Base-by-base conservation (phyloP, 1,140 invertebrate genomes). In the Pantala flavescens region DNA sequence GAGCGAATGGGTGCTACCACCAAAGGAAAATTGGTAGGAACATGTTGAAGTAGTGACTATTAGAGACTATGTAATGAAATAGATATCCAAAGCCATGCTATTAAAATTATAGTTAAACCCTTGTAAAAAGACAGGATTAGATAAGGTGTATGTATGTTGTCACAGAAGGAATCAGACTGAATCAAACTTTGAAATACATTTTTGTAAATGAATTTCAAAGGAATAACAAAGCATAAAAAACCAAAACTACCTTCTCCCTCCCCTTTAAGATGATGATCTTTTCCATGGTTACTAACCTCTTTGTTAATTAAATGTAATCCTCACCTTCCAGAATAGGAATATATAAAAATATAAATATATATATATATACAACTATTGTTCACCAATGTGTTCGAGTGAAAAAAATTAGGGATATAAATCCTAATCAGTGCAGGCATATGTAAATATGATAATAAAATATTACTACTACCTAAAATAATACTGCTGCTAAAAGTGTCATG, bases 391-490 rank as follows among this genome's bases (percentile, higher is more conserved):
- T 63, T 63, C 49, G 49, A 63, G 49, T 63, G 49, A 63, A 63
- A 49, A 16, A 63, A 63, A 21, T 63, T 63, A 63, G 49, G 49
- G n/a, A 63, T 19, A 21, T 21, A 19, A 63, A 63, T 63, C 49
- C 49, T 63, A 63, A 63, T 19, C 49, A 16, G 49, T 63, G 49
- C 49, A 63, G 49, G 49, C 49, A 63, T 63, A 21, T 63, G 49
- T 63, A 63, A 16, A 63, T 63, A 63, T 19, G 49, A 63, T 21
- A 21, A 63, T 63, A 63, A 63, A 63, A 63, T 63, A 63, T 63
- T 63, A 63, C n/a, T 63, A 63, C n/a, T 63, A 63, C n/a, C 49
- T 63, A 63, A 63, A 63, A 63, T 63, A 63, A 19, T 63, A 63
- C 49, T 63, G 49, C 49, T 63, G 49, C 49, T 63, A 63, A 63